Conservation (phyloP, 2,888 invertebrate genomes). For the Coremacera marginata region DNA sequence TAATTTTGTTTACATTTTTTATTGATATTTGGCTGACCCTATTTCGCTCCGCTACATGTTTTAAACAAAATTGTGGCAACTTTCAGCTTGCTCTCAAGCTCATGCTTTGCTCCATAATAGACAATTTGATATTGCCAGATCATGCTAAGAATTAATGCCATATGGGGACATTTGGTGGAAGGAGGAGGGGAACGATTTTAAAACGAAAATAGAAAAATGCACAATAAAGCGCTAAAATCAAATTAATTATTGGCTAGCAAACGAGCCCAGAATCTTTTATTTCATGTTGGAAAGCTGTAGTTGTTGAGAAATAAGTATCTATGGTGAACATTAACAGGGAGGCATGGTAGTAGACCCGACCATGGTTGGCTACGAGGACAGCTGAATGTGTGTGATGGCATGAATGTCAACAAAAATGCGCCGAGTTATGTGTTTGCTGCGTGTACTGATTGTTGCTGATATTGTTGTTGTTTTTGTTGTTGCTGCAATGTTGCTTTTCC, state of each 20-base stretch:
- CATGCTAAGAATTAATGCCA: no score
- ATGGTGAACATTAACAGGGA: not conserved
- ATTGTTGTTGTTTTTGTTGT: not conserved
- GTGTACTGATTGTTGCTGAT: not conserved
- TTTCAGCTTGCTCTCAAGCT: no score
- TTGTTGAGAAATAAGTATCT: not conserved
- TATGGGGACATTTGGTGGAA: no score
- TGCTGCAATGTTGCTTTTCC: not conserved
- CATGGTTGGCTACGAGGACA: not conserved
- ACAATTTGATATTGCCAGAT: no score
- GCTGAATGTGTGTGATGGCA: not conserved
- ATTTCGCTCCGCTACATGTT: no score
- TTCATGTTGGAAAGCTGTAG: not conserved
- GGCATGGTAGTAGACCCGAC: not conserved
- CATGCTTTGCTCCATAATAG: no score
- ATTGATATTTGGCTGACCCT: no score
- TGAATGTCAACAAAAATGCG: slow-evolving; percentile 26
- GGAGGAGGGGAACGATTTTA: no score
- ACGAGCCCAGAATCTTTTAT: no score
- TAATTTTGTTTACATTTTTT: no score
- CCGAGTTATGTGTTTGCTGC: not conserved
- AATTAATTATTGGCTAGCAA: not conserved
- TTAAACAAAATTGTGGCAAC: no score
- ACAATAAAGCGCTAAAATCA: not conserved
- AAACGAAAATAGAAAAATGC: no score